Evolutionary conservation across 64 coral and sea anemone species (phyloP), one percentile per base, ranked within the genome.

Genomic region (Stichodactyla mertensii): DNA sequence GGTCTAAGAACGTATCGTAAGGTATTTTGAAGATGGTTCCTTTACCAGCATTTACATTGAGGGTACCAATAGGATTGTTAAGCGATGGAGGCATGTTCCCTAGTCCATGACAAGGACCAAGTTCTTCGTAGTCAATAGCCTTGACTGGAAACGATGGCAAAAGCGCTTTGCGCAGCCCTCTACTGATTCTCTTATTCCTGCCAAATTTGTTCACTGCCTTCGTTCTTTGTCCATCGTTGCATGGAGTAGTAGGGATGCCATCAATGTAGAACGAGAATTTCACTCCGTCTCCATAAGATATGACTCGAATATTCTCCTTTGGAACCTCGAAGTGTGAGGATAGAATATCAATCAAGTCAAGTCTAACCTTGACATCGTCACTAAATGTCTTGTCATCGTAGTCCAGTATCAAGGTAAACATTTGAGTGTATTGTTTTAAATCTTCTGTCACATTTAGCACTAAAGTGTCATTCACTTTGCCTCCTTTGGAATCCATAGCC

Each of bases 221-320:
- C 31, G 56, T 74, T 52, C 88, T 52, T 55, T 16, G 74, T 8
- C 59, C 52, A 85, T 87, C 36, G 10, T 67, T 51, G 31, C 94
- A 96, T 0, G 86, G 79, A 36, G 84, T 57, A 19, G 84, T 84
- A 5, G 94, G 91, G 6, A 96, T 57, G 51, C 61, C 86, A 52
- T 89, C 91, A 62, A 96, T 86, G 61, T 87, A 87, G 57, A 96
- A 96, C 0, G 91, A 83, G 77, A 96, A 96, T 22, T 92, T 77
- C 16, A 96, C 85, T n/a, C 94, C 94, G 51, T 79, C 56, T 5
- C 55, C 66, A 79, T 90, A 93, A 55, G 79, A 85, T 57, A 85
- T 78, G 2, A 96, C 94, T 55, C 91, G 91, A 20, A 96, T 89
- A 16, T 31, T 86, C 26, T 87, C 89, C 24, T 83, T 89, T 60